Base-by-base conservation (phyloP, 2,797 vertebrate species). In the Lophius americanus region DNA sequence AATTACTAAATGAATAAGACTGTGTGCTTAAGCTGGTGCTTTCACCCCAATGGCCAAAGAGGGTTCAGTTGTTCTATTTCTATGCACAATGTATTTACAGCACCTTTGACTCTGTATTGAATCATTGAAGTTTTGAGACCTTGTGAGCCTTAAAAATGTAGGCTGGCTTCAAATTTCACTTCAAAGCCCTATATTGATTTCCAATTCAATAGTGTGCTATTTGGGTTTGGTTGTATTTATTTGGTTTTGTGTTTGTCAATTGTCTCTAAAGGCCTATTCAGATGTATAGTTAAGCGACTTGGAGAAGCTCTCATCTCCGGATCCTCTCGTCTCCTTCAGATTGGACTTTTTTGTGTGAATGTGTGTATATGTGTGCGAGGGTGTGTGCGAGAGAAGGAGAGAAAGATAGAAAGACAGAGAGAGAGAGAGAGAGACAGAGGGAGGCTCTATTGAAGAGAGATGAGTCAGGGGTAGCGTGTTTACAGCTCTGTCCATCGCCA, bases 391-490 rank as follows among this genome's bases (percentile, higher is more conserved):
- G 37, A 9, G 38, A 7, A 11, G 3, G 9, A 43, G 14, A 55
- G 8, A 32, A 14, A 55, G 38, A 42, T 8, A 56, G 9, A 32
- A 6, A 11, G 23, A 12, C n/a, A 43, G 55, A 35, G 7, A 14
- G 42, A 9, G 50, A 39, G 47, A 32, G 51, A 13, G 50, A 14
- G 73, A 38, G 54, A 51, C 64, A 60, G 56, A 50, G 67, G 51
- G 64, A 77, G 46, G 59, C 65, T 80, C 75, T 75, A 87, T 90
- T 90, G 87, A 90, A 76, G 81, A 85, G 78, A 64, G 85, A 91
- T 92, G 90, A 91, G 89, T 90, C 90, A 91, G 89, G 87, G 89
- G 84, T 85, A 89, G 88, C 39, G 61, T 91, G 90, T 91, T 92
- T 92, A 91, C 88, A 86, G 85, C 85, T 84, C 82, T 68, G 86